Base-by-base conservation (phyloP, 2,888 invertebrate genomes). In the Chrysolina oricalcia region DNA sequence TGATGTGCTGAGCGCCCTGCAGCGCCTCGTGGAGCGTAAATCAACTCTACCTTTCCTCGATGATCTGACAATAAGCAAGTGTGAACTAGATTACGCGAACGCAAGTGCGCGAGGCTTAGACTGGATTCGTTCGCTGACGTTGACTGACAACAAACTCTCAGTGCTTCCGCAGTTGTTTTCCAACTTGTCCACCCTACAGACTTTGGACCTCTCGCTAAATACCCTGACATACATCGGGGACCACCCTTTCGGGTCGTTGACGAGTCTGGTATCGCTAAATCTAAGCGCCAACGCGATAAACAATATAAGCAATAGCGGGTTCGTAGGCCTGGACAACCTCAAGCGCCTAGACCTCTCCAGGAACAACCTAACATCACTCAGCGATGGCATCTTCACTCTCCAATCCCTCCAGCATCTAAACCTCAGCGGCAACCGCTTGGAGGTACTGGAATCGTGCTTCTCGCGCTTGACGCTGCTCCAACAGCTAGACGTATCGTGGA, bases 401-500 rank as follows among this genome's bases (percentile, higher is more conserved):
- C 89, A 89, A 80, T 91, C 89, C 79, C 89, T 95, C 23, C 93
- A 94, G 84, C 91, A 93, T 83, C 89, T 95, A n/a, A 93, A 94
- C 86, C 89, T 95, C 72, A 93, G 94, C 83, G 91, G 92, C 73
- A 95, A 95, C 85, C 90, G 90, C 76, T 88, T 95, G 76, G 90
- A 91, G 83, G 90, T 91, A 74, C 89, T 95, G n/a, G 91, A 92
- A 80, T 91, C 91, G 73, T 92, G 92, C 87, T 94, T 94, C 84
- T 91, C 91, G 78, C 92, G 91, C 81, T 86, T 92, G 48, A 89
- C 91, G 85, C 89, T 91, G 81, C 87, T 94, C 77, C 92, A 93
- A 83, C 93, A 93, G 84, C 89, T 95, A 78, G 94, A 94, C 82
- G 91, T 95, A 41, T 94, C 94, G 15, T 91, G 92, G 83, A 95